Conservation (phyloP, 2,113 vertebrate genomes). For the Eulemur macaco region DNA sequence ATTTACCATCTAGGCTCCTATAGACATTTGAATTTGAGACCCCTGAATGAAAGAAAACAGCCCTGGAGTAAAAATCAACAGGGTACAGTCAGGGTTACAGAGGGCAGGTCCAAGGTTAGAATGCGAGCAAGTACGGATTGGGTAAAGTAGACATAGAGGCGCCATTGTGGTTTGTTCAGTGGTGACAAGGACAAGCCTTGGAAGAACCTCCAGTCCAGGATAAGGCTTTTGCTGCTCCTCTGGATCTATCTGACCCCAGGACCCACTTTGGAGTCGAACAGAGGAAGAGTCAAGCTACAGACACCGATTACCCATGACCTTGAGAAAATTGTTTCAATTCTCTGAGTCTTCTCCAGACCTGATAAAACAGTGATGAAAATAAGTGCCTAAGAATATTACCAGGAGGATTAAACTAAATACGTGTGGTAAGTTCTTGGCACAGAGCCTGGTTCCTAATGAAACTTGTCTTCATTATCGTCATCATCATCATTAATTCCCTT, state of each 20-base stretch:
- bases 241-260: neutral
- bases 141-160: accelerated
- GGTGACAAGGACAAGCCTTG: accelerated
- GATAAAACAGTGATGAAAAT: neutral
- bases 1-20: neutral
- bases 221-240: neutral
- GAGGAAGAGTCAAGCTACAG: neutral
- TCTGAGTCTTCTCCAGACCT: neutral
- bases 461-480: neutral
- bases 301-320: neutral
- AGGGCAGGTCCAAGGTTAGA: neutral
- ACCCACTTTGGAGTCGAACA: no score
- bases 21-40: neutral
- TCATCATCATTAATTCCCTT: neutral
- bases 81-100: neutral
- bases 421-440: neutral
- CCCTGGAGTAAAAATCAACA: neutral
- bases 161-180: accelerated
- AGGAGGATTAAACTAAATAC: neutral
- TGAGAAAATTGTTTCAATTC: neutral
- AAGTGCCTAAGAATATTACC: neutral
- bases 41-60: neutral
- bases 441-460: neutral
- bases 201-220: neutral
- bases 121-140: accelerated